Percentiles rank a stretch among this genome's conserved stretches.
These are phyloP conservation scores for Polypedilum pembai DNA, from an alignment of 1,140 invertebrate species.

Conservation along the genomic window DNA sequence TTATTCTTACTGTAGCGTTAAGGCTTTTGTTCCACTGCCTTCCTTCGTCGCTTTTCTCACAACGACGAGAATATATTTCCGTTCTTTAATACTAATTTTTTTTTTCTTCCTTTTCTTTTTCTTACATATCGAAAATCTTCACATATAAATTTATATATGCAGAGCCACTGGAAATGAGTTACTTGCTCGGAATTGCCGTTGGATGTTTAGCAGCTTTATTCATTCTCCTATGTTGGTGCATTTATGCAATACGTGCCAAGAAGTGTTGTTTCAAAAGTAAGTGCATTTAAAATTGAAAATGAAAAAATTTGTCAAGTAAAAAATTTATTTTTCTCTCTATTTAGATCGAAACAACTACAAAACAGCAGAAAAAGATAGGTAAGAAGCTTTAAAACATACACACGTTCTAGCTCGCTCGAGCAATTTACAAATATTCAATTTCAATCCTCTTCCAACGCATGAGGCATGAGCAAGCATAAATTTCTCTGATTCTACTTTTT, in stretches of 20 bases:
- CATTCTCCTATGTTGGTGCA: conserved; percentile 49
- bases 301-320: conserved; percentile 7
- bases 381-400: conserved; percentile 33
- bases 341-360: conserved; percentile 49
- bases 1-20: no score
- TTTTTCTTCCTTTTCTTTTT: not conserved
- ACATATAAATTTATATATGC: conserved; percentile 34
- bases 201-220: conserved; percentile 51
- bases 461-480: conserved; percentile 22
- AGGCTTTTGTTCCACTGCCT: not conserved
- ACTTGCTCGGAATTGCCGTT: conserved; percentile 52
- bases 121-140: not conserved
- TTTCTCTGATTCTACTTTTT: not conserved
- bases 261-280: conserved; percentile 62
- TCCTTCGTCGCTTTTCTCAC: not conserved
- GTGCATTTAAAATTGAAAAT: conserved; percentile 36
- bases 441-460: not conserved
- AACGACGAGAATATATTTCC: not conserved
- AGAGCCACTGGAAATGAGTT: conserved; percentile 59
- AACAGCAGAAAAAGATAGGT: conserved; percentile 51
- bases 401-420: not conserved
- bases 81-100: not conserved
- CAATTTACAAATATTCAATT: conserved; percentile 16
- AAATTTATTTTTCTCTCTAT: not conserved
- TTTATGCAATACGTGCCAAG: conserved; percentile 54